Evolutionary conservation across 2,888 invertebrate species (phyloP).

Genomic region (Aphrophora alni): DNA sequence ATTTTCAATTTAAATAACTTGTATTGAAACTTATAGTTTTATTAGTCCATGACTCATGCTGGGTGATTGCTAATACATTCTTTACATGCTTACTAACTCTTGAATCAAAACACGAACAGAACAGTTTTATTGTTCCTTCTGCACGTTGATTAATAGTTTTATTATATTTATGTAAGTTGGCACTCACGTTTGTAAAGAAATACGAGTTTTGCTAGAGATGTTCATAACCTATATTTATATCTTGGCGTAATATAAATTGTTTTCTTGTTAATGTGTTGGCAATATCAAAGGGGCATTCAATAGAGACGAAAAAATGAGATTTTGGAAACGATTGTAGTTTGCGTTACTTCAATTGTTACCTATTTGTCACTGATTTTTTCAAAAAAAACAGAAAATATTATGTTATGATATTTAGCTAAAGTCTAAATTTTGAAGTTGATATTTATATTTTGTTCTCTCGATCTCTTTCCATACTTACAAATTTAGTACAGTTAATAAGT

Average conservation of each 20-base stretch:
- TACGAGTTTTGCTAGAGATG: neutral
- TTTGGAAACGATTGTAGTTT: too few species aligned
- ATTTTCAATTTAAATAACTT: conserved; percentile 1
- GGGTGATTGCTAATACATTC: neutral
- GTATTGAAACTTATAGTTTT: neutral
- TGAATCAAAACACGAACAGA: neutral
- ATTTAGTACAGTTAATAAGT: too few species aligned
- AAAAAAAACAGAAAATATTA: too few species aligned
- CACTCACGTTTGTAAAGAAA: neutral
- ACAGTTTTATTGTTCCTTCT: neutral
- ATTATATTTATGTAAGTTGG: neutral
- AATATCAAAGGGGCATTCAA: neutral
- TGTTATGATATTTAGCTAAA: too few species aligned
- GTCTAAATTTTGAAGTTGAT: too few species aligned
- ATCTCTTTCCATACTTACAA: too few species aligned
- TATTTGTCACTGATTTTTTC: too few species aligned
- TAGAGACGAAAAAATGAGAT: too few species aligned
- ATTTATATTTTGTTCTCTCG: too few species aligned
- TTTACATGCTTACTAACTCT: neutral
- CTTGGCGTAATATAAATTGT: neutral
- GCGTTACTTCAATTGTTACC: too few species aligned
- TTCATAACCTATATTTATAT: neutral
- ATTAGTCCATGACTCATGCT: neutral
- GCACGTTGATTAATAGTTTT: conserved; percentile 1
- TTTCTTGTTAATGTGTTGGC: neutral